Evolutionary conservation across 2,888 invertebrate species (phyloP).

Genomic region (Chymomyza amoena): DNA sequence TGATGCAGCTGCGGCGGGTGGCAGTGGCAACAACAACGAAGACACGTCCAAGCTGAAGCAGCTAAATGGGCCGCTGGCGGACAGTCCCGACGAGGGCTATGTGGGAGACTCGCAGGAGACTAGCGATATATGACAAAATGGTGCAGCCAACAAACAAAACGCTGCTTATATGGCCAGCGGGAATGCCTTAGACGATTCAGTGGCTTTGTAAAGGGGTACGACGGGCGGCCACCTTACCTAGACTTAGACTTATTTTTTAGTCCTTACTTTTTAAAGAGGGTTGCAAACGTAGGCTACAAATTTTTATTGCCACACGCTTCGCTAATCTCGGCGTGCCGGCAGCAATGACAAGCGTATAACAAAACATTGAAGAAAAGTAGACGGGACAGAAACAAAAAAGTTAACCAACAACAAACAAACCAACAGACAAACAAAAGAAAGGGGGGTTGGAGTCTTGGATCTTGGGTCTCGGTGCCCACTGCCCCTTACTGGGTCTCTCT

Average conservation of each 20-base stretch:
- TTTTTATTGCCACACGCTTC: slow-evolving; percentile 8
- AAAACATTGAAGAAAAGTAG: neutral
- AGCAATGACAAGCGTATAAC: neutral
- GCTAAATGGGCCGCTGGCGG: slow-evolving; percentile 81
- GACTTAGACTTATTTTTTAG: neutral
- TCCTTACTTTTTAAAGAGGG: neutral
- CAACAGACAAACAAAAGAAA: slow-evolving; percentile 5
- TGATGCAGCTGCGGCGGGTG: slow-evolving; percentile 24
- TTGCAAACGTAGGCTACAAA: slow-evolving; percentile 2
- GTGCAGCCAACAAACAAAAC: slow-evolving; percentile 37
- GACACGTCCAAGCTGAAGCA: slow-evolving; percentile 79
- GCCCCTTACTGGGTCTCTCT: no score
- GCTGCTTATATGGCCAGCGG: slow-evolving; percentile 43
- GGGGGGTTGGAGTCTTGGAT: neutral
- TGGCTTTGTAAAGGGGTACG: slow-evolving; percentile 71
- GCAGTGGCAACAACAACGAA: slow-evolving; percentile 60
- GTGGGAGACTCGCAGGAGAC: slow-evolving; percentile 86
- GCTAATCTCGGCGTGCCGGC: slow-evolving; percentile 2
- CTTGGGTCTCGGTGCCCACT: neutral
- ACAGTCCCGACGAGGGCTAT: slow-evolving; percentile 93
- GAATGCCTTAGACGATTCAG: slow-evolving; percentile 76
- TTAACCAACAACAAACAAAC: slow-evolving; percentile 2
- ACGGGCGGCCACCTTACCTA: neutral
- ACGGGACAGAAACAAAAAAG: slow-evolving; percentile 1
- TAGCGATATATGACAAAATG: slow-evolving; percentile 83